Evolutionary conservation across 2,113 vertebrate species (phyloP).

Genomic region (Marcusenius ussheri): DNA sequence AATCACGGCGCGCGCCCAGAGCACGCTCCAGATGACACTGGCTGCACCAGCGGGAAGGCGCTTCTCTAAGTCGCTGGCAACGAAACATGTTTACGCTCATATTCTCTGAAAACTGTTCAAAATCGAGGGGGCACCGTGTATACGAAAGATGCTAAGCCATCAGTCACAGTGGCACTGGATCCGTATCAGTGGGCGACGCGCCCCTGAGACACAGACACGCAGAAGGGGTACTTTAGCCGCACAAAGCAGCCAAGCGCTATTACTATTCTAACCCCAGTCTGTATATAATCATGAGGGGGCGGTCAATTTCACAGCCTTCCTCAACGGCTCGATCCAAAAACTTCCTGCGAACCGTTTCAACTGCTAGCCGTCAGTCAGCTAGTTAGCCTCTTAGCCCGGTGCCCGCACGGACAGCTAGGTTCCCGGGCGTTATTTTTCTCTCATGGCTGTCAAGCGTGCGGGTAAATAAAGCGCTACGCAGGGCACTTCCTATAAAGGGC

Average conservation of each 20-base stretch:
- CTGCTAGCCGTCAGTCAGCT: slow-evolving; percentile 17
- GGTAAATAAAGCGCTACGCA: slow-evolving; percentile 20
- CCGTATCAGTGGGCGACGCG: neutral
- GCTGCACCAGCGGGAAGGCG: neutral
- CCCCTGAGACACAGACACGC: neutral
- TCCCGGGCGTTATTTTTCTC: slow-evolving; percentile 7
- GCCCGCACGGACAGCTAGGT: neutral
- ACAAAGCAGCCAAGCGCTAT: slow-evolving; percentile 37
- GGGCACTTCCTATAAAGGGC: slow-evolving; percentile 39
- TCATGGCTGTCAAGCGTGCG: slow-evolving; percentile 37
- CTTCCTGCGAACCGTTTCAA: slow-evolving; percentile 45
- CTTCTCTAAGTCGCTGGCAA: neutral
- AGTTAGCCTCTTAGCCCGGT: neutral
- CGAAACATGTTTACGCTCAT: neutral
- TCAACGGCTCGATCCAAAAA: slow-evolving; percentile 46
- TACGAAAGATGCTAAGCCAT: neutral
- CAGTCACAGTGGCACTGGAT: neutral
- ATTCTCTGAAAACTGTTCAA: neutral
- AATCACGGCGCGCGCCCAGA: neutral
- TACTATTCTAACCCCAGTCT: slow-evolving; percentile 50
- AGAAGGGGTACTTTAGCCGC: slow-evolving; percentile 48
- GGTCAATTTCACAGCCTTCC: neutral
- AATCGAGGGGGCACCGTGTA: neutral
- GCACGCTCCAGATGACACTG: neutral
- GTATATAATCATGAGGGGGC: slow-evolving; percentile 20